phyloP scores from a whole-genome alignment of 53 echinoderm and acorn worm genomes.

The Echinometra lucunter region DNA sequence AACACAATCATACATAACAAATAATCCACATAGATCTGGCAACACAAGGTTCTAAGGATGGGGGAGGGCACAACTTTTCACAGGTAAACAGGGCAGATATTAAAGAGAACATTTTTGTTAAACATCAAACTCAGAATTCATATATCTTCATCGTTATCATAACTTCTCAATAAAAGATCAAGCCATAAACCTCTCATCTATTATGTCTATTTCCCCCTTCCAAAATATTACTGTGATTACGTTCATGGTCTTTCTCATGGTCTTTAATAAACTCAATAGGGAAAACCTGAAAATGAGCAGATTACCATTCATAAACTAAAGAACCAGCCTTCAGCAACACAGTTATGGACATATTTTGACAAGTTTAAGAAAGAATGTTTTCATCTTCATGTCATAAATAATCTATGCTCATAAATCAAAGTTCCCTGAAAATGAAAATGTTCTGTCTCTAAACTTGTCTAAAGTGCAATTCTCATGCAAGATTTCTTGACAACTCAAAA shows the following conservation, averaged over 20 bases:
- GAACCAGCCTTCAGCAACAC: too few species aligned
- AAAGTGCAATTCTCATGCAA: too few species aligned
- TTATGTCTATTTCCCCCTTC: background rate
- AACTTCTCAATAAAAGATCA: conserved; percentile 28
- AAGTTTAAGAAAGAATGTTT: too few species aligned
- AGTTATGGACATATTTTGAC: too few species aligned
- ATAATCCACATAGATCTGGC: conserved; percentile 8
- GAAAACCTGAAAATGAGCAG: too few species aligned
- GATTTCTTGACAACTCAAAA: too few species aligned
- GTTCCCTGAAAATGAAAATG: too few species aligned
- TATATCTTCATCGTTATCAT: conserved; percentile 67
- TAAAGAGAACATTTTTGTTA: conserved; percentile 55
- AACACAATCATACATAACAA: conserved; percentile 3
- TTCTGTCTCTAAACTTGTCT: background rate
- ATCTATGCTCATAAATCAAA: too few species aligned
- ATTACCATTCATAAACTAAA: too few species aligned
- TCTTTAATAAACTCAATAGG: too few species aligned
- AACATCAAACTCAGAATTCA: conserved; percentile 64
- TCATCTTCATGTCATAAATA: too few species aligned
- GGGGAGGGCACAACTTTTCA: conserved; percentile 24
- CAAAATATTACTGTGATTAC: background rate
- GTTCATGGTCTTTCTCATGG: background rate
- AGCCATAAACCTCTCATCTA: background rate
- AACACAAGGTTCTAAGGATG: conserved; percentile 7
- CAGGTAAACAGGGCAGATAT: conserved; percentile 4